Percentiles rank a stretch among this genome's conserved stretches.
phyloP scores from a whole-genome alignment of 2,113 vertebrate genomes.

The Notechis scutatus region DNA sequence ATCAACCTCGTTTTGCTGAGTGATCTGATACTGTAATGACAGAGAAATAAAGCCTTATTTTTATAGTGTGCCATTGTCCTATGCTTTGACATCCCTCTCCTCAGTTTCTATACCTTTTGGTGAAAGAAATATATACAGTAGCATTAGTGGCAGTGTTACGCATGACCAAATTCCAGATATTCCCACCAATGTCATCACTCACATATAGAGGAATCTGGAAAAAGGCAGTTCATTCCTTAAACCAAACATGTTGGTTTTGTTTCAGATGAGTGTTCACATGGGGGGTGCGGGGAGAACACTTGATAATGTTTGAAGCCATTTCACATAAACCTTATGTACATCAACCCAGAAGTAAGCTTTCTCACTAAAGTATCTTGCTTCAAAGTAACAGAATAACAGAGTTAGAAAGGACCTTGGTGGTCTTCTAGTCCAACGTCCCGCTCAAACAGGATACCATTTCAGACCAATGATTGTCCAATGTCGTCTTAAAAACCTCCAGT shows the following conservation, averaged over 20 bases:
- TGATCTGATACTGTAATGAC: background rate
- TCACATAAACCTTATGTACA: background rate
- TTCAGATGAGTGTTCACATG: background rate
- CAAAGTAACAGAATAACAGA: background rate
- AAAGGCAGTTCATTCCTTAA: background rate
- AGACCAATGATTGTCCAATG: too few species aligned
- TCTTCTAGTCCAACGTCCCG: background rate
- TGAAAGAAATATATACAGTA: background rate
- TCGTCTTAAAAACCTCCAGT: too few species aligned
- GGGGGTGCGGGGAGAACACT: accelerated
- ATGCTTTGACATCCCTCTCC: background rate
- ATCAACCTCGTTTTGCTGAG: slow-evolving; percentile 26
- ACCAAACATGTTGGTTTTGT: slow-evolving; percentile 2
- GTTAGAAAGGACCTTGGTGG: background rate
- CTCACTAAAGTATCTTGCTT: background rate
- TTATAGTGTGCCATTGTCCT: background rate
- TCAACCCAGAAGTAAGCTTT: background rate
- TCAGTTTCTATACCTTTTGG: background rate
- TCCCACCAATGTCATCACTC: background rate
- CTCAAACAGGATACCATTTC: too few species aligned
- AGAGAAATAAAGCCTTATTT: background rate
- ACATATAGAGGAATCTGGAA: background rate
- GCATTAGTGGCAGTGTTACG: background rate
- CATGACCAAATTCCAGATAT: slow-evolving; percentile 3
- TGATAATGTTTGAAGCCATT: background rate